Evolutionary conservation across 2,888 invertebrate genomes (phyloP).

Genomic region (Pantelozetes paolii): DNA sequence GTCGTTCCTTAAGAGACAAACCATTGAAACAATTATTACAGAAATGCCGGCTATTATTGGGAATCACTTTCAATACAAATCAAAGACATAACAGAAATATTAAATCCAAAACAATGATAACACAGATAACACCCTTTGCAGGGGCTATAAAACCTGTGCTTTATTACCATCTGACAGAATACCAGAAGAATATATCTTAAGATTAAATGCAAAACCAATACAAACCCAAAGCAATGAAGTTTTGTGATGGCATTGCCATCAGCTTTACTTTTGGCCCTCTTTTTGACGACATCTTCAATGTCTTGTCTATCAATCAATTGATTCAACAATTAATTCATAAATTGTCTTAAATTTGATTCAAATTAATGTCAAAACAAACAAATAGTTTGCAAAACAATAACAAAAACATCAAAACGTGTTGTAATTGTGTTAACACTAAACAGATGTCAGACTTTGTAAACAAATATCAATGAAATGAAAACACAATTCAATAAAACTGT

Average conservation of each 20-base stretch:
- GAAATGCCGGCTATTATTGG: not conserved
- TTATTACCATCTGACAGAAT: not conserved
- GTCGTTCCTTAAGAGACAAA: constrained; percentile 14
- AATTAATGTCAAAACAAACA: not conserved
- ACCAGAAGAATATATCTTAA: not conserved
- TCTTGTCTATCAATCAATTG: not conserved
- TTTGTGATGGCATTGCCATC: not conserved
- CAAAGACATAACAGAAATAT: too few species aligned
- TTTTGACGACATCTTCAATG: constrained; percentile 12
- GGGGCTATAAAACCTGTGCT: too few species aligned
- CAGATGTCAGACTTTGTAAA: not conserved
- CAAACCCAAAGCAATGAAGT: constrained; percentile 23
- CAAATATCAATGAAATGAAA: not conserved
- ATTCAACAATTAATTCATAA: not conserved
- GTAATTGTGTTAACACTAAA: not conserved
- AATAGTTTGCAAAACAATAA: not conserved
- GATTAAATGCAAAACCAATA: not conserved
- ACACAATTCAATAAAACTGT: not conserved
- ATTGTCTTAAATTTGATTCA: not conserved
- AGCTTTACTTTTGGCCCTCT: constrained; percentile 10
- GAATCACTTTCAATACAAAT: too few species aligned
- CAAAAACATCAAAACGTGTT: not conserved
- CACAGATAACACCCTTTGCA: too few species aligned
- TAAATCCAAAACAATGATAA: too few species aligned
- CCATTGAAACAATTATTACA: not conserved